A percentile compares a stretch with the other conserved stretches of the same genome.
phyloP scores from a whole-genome alignment of 2,113 vertebrate genomes.

The Oreocharis arfaki region DNA sequence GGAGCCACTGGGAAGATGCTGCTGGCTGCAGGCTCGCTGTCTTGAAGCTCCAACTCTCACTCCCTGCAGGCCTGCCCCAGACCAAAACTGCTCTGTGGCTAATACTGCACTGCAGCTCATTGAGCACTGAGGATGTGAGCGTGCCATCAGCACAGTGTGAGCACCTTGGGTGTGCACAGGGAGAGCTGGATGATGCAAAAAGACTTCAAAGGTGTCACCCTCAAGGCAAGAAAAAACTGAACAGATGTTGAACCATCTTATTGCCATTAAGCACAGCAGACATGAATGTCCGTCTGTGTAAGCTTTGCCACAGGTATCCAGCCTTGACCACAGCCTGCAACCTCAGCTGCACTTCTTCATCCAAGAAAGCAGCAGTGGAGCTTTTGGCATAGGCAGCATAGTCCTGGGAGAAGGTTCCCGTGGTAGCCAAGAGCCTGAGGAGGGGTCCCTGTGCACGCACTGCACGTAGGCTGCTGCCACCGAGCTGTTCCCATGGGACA shows the following conservation, averaged over 20 bases:
- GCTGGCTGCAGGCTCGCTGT: background rate
- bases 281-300: fast-evolving
- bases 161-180: background rate
- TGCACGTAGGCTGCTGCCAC: background rate
- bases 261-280: background rate
- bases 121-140: background rate
- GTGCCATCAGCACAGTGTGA: fast-evolving
- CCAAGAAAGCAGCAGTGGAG: background rate
- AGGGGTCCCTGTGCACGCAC: background rate
- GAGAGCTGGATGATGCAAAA: background rate
- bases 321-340: background rate
- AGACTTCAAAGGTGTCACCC: background rate
- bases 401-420: background rate
- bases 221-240: background rate
- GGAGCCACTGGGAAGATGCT: background rate
- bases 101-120: fast-evolving
- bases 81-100: background rate
- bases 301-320: background rate
- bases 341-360: background rate
- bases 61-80: background rate
- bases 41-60: background rate
- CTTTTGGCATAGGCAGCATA: background rate
- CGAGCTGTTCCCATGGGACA: fast-evolving
- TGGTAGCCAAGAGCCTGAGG: background rate
- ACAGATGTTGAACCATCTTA: background rate